A percentile compares a stretch with the other conserved stretches of the same genome.
Conservation (phyloP, 2,888 invertebrate genomes). For the Danaus chrysippus region DNA sequence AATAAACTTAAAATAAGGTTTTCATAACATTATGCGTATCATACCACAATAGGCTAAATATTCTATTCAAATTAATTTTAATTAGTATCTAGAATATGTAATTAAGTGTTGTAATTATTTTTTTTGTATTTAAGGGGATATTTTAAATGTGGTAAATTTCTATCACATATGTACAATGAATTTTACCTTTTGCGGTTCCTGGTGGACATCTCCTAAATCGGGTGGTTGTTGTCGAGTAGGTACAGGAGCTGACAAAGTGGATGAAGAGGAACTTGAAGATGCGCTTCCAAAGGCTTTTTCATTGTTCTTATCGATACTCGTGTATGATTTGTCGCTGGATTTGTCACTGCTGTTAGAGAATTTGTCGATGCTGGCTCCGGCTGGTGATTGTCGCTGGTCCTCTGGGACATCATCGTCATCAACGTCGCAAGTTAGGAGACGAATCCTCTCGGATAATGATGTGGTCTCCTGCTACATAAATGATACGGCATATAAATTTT, state of each 20-base stretch:
- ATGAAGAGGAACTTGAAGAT: slow-evolving; percentile 69
- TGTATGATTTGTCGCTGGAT: slow-evolving; percentile 63
- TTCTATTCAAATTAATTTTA: too few relatives aligned
- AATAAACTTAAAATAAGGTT: too few relatives aligned
- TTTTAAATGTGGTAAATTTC: too few relatives aligned
- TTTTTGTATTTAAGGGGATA: too few relatives aligned
- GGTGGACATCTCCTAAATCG: slow-evolving; percentile 65
- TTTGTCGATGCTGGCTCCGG: slow-evolving; percentile 82
- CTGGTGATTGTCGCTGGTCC: slow-evolving; percentile 80
- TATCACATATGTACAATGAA: too few relatives aligned
- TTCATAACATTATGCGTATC: too few relatives aligned
- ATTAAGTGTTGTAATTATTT: too few relatives aligned
- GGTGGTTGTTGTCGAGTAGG: slow-evolving; percentile 58
- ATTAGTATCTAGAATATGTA: too few relatives aligned
- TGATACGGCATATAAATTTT: background rate
- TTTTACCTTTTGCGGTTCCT: slow-evolving; percentile 61
- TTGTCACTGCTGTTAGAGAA: slow-evolving; percentile 77
- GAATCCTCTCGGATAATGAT: slow-evolving; percentile 91
- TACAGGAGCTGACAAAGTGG: slow-evolving; percentile 55
- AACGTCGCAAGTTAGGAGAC: slow-evolving; percentile 90
- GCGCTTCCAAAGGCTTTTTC: slow-evolving; percentile 78
- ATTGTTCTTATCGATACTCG: slow-evolving; percentile 79
- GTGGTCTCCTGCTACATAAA: slow-evolving; percentile 80
- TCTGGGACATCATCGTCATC: slow-evolving; percentile 80
- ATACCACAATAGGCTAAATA: too few relatives aligned